phyloP scores from a whole-genome alignment of 2,888 invertebrate genomes.

The Aporophyla lueneburgensis region DNA sequence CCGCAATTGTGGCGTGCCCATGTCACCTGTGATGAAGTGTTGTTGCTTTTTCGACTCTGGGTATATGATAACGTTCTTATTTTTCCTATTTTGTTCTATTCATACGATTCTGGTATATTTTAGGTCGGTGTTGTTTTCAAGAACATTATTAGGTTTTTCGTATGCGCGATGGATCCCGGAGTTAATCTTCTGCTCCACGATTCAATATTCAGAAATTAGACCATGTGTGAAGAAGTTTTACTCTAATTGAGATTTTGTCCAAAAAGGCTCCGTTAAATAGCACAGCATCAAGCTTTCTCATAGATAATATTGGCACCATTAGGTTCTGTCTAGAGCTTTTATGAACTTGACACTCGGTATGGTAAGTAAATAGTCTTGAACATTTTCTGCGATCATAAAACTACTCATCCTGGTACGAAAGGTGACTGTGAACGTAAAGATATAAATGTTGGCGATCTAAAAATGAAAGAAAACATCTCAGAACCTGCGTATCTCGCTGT shows the following conservation, averaged over 20 bases:
- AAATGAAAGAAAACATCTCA: constrained; percentile 40
- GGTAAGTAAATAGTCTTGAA: neutral
- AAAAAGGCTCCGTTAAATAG: neutral
- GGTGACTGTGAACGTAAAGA: constrained; percentile 7
- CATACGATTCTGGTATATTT: neutral
- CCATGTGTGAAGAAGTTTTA: neutral
- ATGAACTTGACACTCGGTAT: neutral
- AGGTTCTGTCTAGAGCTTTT: neutral
- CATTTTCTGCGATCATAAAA: neutral
- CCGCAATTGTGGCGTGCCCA: too few relatives aligned
- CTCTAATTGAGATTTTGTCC: neutral
- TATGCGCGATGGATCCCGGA: neutral
- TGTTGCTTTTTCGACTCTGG: neutral
- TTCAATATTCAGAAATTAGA: neutral
- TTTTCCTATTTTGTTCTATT: neutral
- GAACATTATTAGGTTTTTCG: neutral
- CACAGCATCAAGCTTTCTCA: neutral
- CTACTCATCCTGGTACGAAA: neutral
- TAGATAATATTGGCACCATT: neutral
- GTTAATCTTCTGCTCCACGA: neutral
- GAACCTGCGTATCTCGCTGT: constrained; percentile 23
- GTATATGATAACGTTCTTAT: neutral
- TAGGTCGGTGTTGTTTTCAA: neutral
- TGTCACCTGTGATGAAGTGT: constrained; percentile 21
- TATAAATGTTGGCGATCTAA: constrained; percentile 25